phyloP scores from a whole-genome alignment of 2,797 vertebrate species.

The Capromys pilorides region DNA sequence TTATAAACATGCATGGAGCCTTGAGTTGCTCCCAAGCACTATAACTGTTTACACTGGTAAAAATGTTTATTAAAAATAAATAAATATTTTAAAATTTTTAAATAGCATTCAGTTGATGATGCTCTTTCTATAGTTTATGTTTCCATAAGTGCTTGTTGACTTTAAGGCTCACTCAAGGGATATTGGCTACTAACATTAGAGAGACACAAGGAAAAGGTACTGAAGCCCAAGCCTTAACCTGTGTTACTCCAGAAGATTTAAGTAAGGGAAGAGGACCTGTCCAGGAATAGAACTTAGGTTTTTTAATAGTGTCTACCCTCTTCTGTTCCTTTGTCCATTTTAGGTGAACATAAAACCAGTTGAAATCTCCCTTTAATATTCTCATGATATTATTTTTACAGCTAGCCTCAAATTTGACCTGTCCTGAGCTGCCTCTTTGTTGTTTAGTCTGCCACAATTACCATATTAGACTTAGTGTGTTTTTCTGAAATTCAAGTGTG shows the following conservation, averaged over 20 bases:
- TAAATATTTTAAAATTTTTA: too few relatives aligned
- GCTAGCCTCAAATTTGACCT: neutral
- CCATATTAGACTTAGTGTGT: neutral
- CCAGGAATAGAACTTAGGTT: neutral
- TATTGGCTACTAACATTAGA: neutral
- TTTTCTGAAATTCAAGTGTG: neutral
- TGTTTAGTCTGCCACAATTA: neutral
- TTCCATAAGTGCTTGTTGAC: neutral
- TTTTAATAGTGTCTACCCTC: neutral
- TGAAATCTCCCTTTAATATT: neutral
- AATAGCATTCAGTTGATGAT: neutral
- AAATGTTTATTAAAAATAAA: too few relatives aligned
- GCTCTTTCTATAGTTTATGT: neutral
- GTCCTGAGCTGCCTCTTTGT: neutral
- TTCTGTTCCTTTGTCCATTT: neutral
- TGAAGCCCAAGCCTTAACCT: neutral
- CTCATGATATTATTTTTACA: neutral
- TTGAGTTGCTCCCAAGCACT: neutral
- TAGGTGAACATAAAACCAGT: neutral
- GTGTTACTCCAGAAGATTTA: neutral
- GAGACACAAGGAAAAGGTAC: neutral
- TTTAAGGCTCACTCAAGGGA: neutral
- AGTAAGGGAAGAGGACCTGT: neutral
- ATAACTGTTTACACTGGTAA: neutral
- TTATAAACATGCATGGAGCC: neutral